Conservation (phyloP, 2,113 vertebrate genomes). For the Corvus cornix region DNA sequence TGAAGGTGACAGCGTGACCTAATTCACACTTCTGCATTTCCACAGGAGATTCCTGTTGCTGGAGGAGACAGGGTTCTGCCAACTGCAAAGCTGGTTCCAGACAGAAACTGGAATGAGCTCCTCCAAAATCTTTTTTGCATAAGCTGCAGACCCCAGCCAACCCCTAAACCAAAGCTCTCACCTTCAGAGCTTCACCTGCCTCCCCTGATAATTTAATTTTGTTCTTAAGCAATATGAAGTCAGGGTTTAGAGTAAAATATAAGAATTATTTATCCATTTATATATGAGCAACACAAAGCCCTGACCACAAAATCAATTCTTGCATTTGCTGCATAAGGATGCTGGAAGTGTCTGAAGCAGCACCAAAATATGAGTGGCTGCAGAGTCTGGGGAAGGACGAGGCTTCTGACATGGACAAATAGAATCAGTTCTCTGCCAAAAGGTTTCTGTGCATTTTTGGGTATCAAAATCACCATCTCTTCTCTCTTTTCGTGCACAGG, state of each 20-base stretch:
- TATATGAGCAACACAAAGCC: background rate
- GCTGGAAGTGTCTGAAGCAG: background rate
- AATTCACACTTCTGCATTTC: background rate
- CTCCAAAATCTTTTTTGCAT: background rate
- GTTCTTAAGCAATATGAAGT: background rate
- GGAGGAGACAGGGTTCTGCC: background rate
- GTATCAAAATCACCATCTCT: background rate
- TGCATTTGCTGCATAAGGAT: background rate
- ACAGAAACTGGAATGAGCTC: background rate
- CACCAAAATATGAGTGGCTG: background rate
- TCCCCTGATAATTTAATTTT: background rate
- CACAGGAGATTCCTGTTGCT: background rate
- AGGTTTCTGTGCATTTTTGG: background rate
- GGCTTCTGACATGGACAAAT: background rate
- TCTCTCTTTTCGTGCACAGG: slow-evolving; percentile 64
- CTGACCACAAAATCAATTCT: background rate
- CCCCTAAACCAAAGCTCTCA: background rate
- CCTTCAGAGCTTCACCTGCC: background rate
- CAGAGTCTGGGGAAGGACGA: background rate
- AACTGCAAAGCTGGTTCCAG: background rate
- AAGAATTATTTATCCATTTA: background rate
- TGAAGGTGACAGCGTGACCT: background rate
- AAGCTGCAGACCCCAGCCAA: background rate
- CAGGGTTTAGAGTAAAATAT: background rate
- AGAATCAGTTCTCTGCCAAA: background rate